Percentiles rank a stretch among this genome's conserved stretches.
phyloP scores from a whole-genome alignment of 1,140 invertebrate species.

The Habropoda laboriosa region DNA sequence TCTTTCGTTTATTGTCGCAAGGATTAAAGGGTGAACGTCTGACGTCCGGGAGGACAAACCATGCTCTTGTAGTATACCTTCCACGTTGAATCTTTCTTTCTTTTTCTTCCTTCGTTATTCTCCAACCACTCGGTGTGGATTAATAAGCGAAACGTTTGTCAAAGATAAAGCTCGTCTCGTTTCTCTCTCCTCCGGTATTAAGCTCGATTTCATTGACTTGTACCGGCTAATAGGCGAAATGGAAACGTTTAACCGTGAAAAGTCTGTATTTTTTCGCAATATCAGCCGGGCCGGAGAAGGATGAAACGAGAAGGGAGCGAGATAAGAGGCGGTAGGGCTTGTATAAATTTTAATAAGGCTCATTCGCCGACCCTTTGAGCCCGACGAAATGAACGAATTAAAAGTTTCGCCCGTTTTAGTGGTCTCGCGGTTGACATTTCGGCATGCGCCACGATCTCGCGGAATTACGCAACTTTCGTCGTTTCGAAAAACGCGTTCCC shows the following conservation, averaged over 20 bases:
- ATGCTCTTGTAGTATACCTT: constrained; percentile 34
- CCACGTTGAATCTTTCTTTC: constrained; percentile 27
- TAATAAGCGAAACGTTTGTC: constrained; percentile 1
- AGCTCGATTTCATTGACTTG: constrained; percentile 10
- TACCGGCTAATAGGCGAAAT: background rate
- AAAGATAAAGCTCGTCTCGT: background rate
- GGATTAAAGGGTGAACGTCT: constrained; percentile 79
- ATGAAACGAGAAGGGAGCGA: background rate
- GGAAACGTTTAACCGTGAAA: constrained; percentile 31
- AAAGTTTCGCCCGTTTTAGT: constrained; percentile 78
- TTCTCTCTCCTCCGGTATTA: background rate
- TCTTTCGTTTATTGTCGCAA: constrained; percentile 69
- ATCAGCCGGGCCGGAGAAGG: background rate
- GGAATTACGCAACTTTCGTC: constrained; percentile 75
- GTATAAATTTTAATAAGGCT: constrained; percentile 79
- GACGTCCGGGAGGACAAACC: constrained; percentile 73
- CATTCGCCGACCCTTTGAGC: constrained; percentile 77
- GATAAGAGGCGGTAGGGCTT: constrained; percentile 20
- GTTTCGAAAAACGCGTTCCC: constrained; percentile 62
- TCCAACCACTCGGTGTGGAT: too few relatives aligned
- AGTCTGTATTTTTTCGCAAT: too few relatives aligned
- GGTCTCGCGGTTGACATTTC: constrained; percentile 79
- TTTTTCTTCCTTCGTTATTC: too few relatives aligned
- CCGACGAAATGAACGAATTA: constrained; percentile 78
- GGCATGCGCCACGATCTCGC: constrained; percentile 64